A percentile compares a stretch with the other conserved stretches of the same genome.
These are phyloP conservation scores for Morpho achilles DNA, from an alignment of 2,888 invertebrate species.

Conservation along the genomic window DNA sequence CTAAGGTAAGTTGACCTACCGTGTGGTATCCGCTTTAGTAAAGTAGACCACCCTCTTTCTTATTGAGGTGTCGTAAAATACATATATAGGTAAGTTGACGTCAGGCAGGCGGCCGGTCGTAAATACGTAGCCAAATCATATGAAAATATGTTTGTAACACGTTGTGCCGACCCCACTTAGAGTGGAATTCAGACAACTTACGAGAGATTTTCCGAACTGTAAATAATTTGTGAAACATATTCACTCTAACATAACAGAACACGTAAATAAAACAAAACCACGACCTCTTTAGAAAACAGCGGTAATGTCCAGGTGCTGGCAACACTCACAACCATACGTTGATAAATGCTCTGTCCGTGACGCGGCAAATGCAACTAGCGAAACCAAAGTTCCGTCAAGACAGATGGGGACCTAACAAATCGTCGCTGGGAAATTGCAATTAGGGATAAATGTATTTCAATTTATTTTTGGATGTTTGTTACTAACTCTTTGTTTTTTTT, in stretches of 20 bases:
- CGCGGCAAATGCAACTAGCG: conserved; percentile 46
- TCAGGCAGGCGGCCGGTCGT: no score
- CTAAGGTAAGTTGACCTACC: no score
- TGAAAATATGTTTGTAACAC: no score
- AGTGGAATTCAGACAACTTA: no score
- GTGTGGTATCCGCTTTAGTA: no score
- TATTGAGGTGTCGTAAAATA: no score
- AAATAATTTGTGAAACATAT: background rate
- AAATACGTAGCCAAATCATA: no score
- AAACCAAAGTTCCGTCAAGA: conserved; percentile 36
- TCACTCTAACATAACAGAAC: conserved; percentile 5
- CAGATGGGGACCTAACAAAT: conserved; percentile 21
- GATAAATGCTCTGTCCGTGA: conserved; percentile 68
- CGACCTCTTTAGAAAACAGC: conserved; percentile 47
- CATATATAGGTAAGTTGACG: no score
- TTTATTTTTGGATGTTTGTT: background rate
- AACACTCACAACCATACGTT: conserved; percentile 50
- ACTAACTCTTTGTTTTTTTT: background rate
- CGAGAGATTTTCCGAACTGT: no score
- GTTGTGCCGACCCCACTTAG: no score
- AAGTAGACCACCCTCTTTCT: no score
- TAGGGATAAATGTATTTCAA: conserved; percentile 5
- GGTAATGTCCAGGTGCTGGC: conserved; percentile 58
- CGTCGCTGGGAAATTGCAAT: conserved; percentile 12
- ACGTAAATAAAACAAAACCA: conserved; percentile 4